Evolutionary conservation across 2,797 vertebrate species (phyloP), one percentile per base, ranked within the genome.

Genomic region (Hapalemur alaotrensis): DNA sequence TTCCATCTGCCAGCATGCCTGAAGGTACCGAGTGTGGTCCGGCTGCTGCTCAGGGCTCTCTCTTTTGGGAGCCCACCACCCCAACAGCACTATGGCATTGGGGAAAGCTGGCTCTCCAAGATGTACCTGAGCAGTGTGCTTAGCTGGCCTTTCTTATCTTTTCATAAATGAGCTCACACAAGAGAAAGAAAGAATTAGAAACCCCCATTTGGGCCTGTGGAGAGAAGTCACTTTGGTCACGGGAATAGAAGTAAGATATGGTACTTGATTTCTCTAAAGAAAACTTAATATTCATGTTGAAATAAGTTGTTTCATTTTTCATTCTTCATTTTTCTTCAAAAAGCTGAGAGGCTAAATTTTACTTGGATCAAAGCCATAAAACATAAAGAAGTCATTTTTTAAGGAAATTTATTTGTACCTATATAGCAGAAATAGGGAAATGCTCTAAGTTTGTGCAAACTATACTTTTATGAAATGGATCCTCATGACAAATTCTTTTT

Each of bases 391-490:
- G 38, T 89, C 65, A 46, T 95, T 94, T 41, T 96, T 79, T 70
- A 93, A 93, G 83, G 96, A 92, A 93, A 90, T 98, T 96, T 98
- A 98, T 97, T 98, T 80, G 88, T 96, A 93, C 63, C 50, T 89
- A 67, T 85, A 63, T 10, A 95, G 54, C 72, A 93, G 70, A 95
- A 75, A 92, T 35, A 69, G 50, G 12, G 76, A 93, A 78, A 86
- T 78, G 59, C 61, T 54, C 12, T 76, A 89, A 46, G n/a, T 84
- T 28, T 84, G 81, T 91, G 90, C 63, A 95, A 95, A 72, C 30
- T 43, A 22, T 59, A 63, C 54, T 83, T 88, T 61, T 28, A 65
- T 25, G 41, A 72, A 75, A 54, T 46, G 54, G 50, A 80, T 70
- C 48, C 35, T 92, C n/a, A 13, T 23, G 41, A 65, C n/a, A 70